Evolutionary conservation across 64 coral and sea anemone genomes (phyloP).

Genomic region (Montipora efflorescens): DNA sequence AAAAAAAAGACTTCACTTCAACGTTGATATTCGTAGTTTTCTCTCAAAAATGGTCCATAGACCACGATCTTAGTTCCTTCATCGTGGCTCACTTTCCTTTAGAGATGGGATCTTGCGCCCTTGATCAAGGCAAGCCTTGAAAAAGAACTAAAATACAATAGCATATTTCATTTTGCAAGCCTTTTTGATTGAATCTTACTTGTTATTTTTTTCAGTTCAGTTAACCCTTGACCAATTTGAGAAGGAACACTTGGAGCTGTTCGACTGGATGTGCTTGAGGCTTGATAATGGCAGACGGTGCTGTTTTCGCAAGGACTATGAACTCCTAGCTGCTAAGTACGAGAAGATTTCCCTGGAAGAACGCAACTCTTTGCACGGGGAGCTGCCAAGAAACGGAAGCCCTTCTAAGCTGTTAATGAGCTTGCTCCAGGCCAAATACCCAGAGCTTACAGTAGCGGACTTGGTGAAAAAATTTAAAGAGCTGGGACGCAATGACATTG

Average conservation of each 20-base stretch:
- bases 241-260: background rate
- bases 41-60: no score
- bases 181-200: no score
- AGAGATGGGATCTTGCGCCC: no score
- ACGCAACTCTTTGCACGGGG: background rate
- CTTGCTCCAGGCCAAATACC: background rate
- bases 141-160: no score
- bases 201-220: background rate
- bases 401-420: conserved; percentile 19
- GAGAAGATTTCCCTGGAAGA: background rate
- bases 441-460: background rate
- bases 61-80: no score
- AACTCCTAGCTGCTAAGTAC: conserved; percentile 10
- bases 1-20: no score
- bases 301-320: background rate
- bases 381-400: background rate
- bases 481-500: conserved; percentile 25
- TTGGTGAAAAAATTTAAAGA: background rate
- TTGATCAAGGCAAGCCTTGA: no score
- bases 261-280: background rate
- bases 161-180: no score
- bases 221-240: background rate
- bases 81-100: no score
- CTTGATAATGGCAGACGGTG: conserved; percentile 11
- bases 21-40: no score